Evolutionary conservation across 2,797 vertebrate species (phyloP), one percentile per base, ranked within the genome.

Genomic region (Poecilia picta): DNA sequence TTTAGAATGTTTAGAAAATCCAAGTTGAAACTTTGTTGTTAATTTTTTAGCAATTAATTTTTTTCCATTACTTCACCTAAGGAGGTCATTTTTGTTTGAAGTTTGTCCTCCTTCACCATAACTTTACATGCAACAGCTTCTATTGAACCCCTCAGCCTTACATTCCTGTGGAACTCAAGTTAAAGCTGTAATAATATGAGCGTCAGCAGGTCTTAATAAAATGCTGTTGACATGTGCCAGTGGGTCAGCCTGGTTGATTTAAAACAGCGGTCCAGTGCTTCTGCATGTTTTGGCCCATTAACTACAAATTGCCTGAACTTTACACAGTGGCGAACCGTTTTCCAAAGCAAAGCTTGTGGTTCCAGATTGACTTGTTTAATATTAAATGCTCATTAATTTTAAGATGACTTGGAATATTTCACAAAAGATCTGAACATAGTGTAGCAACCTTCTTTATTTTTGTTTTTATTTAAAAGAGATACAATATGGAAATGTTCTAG

Each of bases 241-340:
- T 59, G 49, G 79, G 39, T 77, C 49, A 70, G 77, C 59, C 59
- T 45, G 51, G 28, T 59, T 66, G 57, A 80, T 81, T 76, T 72
- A 57, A 82, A 80, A 49, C 13, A 47, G 72, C 64, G 72, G 82
- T 81, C 72, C 55, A 83, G 78, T 77, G 71, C 28, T 82, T 88
- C 79, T 83, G 68, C 25, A 80, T 41, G 72, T 79, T 72, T 77
- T 81, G 68, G 75, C 45, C 62, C 76, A 88, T 92, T 88, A 87
- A 79, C 75, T 80, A 75, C 75, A 84, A 83, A 89, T 83, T 86
- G 75, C 57, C 76, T 57, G 80, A 66, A 75, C 57, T 73, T 75
- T 75, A 74, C 41, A 79, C 39, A 47, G 62, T 74, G 75, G 36
- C 79, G 76, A 76, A 79, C 53, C 2, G 0, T 73, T 86, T 82